Percentiles rank a stretch among this genome's conserved stretches.
Evolutionary conservation across 2,888 invertebrate genomes (phyloP).

Genomic region (Gortyna flavago): DNA sequence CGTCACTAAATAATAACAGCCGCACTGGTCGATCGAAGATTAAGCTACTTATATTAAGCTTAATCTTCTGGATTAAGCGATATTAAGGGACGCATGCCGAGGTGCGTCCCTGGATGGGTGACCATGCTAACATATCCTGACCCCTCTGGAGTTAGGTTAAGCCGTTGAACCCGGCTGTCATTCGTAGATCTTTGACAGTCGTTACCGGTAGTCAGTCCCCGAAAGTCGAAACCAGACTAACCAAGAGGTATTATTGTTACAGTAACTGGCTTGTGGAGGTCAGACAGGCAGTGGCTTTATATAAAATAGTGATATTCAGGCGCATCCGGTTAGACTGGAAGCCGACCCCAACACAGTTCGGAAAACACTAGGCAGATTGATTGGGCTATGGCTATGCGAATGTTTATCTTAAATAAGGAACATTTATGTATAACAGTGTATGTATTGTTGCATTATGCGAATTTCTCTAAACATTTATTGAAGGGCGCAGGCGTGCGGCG

Average conservation of each 20-base stretch:
- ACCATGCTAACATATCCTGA: background rate
- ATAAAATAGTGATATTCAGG: background rate
- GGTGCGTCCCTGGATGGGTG: background rate
- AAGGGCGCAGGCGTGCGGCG: too few species aligned
- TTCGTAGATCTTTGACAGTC: background rate
- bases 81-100: too few species aligned
- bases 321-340: background rate
- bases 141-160: background rate
- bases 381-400: constrained; percentile 14
- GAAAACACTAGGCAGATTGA: background rate
- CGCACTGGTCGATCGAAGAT: too few species aligned
- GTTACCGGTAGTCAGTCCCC: background rate
- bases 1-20: background rate
- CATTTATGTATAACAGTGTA: background rate
- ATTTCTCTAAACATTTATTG: background rate
- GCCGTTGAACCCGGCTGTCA: background rate
- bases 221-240: background rate
- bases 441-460: constrained; percentile 31
- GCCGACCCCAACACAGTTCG: too few species aligned
- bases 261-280: background rate
- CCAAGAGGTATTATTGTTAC: background rate
- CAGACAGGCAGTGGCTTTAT: background rate
- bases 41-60: background rate
- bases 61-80: too few species aligned
- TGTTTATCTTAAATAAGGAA: background rate